Evolutionary conservation across 2,888 invertebrate genomes (phyloP), one percentile per base, ranked within the genome.

Genomic region (Poecilus cupreus): DNA sequence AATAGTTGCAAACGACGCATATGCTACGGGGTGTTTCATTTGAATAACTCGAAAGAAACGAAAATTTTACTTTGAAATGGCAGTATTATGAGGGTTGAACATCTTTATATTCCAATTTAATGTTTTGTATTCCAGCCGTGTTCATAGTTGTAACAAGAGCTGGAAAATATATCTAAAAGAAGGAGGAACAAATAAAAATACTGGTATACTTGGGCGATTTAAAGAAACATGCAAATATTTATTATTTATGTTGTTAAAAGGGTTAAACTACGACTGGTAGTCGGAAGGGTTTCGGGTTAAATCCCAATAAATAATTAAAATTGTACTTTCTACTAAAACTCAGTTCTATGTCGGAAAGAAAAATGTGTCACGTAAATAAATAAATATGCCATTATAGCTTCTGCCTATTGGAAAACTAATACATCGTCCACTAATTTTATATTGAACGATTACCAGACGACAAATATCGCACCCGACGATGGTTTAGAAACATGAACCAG

Each of bases 21-120:
- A 54, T 13, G 26, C n/a, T 60, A 60, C 24, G n/a, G 26, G 13
- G n/a, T 26, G 60, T 60, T 60, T 24, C 22, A 60, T 60, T 60
- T 26, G 60, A 60, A 60, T 60, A 60, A 26, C 26, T 26, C 26
- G 6, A 60, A 60, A 60, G 13, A 6, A 24, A 13, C 60, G 6
- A 24, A 13, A 26, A 13, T n/a, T 60, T 32, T 32, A 32, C 32
- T 26, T 5, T 26, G 26, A 26, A 26, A 32, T 32, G 32, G 8
- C 32, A n/a, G n/a, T n/a, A n/a, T n/a, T n/a, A 16, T 49, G 18
- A 49, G 16, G 3, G 13, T 16, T 6, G 13, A 2, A 49, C 5
- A 49, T 49, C 16, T 49, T 49, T 1, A 2, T 6, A 32, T 6
- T 1, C 32, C 32, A 6, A 32, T 8, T 32, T 32, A 32, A 26